Evolutionary conservation across 2,113 vertebrate genomes (phyloP).

Genomic region (Platichthys flesus): DNA sequence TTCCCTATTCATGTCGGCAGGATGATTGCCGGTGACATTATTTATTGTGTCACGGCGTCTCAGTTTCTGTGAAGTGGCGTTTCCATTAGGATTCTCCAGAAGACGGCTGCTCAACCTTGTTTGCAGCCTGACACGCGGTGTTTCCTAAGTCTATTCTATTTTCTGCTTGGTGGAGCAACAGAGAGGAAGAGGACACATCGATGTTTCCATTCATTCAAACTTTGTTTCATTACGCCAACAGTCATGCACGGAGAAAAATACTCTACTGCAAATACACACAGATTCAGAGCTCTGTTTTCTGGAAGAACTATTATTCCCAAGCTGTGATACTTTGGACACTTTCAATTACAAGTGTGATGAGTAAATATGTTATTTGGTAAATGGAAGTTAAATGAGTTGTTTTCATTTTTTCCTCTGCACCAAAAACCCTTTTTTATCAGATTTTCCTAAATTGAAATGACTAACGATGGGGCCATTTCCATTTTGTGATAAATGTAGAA

Average conservation of each 20-base stretch:
- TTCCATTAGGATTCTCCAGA: neutral
- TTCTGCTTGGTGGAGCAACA: slow-evolving; percentile 11
- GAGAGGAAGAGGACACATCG: slow-evolving; percentile 9
- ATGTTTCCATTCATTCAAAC: neutral
- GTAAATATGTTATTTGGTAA: neutral
- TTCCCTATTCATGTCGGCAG: neutral
- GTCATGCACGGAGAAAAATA: neutral
- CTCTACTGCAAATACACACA: neutral
- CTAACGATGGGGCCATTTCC: slow-evolving; percentile 27
- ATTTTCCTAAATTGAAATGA: neutral
- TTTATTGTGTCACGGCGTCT: neutral
- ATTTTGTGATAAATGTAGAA: slow-evolving; percentile 29
- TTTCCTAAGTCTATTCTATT: neutral
- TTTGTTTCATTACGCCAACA: neutral
- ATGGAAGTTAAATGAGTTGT: neutral
- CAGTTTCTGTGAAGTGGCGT: neutral
- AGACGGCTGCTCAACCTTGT: neutral
- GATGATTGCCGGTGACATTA: neutral
- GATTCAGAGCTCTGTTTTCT: neutral
- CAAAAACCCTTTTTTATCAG: slow-evolving; percentile 13
- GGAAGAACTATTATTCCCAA: neutral
- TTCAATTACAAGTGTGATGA: neutral
- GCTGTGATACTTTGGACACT: neutral
- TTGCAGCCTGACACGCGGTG: neutral
- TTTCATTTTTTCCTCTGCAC: neutral